A percentile compares a stretch with the other conserved stretches of the same genome.
phyloP scores from a whole-genome alignment of 2,113 vertebrate species.

The Thamnophis sirtalis region DNA sequence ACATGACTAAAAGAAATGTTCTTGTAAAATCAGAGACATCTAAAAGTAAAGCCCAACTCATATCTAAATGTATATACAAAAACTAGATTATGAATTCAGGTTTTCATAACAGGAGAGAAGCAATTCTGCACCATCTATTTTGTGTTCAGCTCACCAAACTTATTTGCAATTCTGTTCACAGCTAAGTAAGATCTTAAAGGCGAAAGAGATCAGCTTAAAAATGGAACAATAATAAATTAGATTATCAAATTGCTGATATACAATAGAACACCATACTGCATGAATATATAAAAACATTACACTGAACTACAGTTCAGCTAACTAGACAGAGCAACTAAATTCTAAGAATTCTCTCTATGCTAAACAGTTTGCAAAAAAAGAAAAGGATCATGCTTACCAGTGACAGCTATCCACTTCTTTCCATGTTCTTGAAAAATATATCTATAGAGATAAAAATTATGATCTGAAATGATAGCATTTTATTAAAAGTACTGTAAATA shows the following conservation, averaged over 20 bases:
- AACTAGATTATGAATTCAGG: conserved; percentile 25
- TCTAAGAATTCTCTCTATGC: not conserved
- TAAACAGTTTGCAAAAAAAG: conserved; percentile 1
- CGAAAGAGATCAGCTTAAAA: not conserved
- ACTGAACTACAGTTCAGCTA: not conserved
- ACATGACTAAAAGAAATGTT: not conserved
- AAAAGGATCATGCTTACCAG: conserved; percentile 51
- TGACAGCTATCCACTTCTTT: not conserved
- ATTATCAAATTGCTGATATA: not conserved
- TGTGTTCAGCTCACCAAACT: not conserved
- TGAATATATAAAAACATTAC: not conserved
- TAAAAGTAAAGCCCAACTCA: not conserved
- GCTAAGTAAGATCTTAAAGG: not conserved
- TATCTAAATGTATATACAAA: not conserved
- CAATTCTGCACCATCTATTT: not conserved
- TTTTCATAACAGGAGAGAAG: not conserved
- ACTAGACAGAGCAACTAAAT: not conserved
- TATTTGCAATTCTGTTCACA: not conserved
- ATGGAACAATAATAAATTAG: not conserved
- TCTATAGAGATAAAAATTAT: not conserved
- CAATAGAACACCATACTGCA: not conserved
- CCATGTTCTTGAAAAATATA: conserved; percentile 9
- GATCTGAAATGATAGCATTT: conserved; percentile 1
- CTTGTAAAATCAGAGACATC: not conserved
- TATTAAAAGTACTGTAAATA: conserved; percentile 30